A percentile compares a stretch with the other conserved stretches of the same genome.
Evolutionary conservation across 2,797 vertebrate genomes (phyloP).

Genomic region (Cuniculus paca): DNA sequence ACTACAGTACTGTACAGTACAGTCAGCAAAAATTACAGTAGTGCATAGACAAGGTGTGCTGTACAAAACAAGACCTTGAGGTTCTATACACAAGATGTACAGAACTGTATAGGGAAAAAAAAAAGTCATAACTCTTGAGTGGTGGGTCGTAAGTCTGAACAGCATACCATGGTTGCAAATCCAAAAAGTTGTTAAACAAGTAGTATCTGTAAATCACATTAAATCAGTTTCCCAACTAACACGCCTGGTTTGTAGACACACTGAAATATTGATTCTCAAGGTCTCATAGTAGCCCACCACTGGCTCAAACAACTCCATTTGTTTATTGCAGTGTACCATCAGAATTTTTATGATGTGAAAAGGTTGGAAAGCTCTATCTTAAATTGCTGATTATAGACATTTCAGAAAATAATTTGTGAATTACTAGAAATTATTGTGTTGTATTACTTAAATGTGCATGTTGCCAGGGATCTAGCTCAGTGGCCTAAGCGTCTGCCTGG

Average conservation of each 20-base stretch:
- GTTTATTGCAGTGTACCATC: background rate
- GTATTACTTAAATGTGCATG: background rate
- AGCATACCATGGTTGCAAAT: background rate
- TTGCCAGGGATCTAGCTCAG: too few relatives aligned
- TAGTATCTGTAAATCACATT: background rate
- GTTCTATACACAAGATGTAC: background rate
- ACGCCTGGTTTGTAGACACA: background rate
- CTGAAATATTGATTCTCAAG: conserved; percentile 17
- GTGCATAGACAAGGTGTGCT: background rate
- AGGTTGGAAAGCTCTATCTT: background rate
- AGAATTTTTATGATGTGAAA: conserved; percentile 2
- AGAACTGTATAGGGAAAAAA: background rate
- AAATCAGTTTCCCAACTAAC: conserved; percentile 14
- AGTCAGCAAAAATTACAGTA: background rate
- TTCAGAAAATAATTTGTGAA: background rate
- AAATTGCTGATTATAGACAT: background rate
- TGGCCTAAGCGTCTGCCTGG: too few relatives aligned
- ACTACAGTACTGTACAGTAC: background rate
- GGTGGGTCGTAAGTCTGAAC: background rate
- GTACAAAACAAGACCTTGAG: background rate
- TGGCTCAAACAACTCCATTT: background rate
- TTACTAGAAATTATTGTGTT: background rate
- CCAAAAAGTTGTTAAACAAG: background rate
- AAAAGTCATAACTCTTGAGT: background rate
- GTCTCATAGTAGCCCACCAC: background rate